Conservation (phyloP, 2,888 invertebrate genomes). For the Galeopsomyia nigrocyanea region DNA sequence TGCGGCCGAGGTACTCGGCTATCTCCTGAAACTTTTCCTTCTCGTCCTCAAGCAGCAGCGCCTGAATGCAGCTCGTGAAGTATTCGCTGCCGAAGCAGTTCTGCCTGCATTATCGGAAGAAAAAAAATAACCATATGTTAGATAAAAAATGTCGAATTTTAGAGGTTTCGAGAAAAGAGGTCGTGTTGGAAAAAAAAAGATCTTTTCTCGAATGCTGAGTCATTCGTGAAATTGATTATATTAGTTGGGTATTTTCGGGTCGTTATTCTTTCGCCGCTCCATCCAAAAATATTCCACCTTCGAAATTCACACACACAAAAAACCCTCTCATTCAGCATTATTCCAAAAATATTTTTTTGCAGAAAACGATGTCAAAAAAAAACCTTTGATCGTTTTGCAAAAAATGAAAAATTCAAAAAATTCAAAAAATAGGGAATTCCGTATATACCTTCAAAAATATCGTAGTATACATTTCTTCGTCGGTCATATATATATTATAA, state of each 20-base stretch:
- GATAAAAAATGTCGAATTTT: not conserved
- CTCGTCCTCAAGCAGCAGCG: constrained; percentile 83
- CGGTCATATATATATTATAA: not conserved
- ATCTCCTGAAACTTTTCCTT: constrained; percentile 83
- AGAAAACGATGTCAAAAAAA: constrained; percentile 5
- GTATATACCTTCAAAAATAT: constrained; percentile 48
- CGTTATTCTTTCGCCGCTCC: constrained; percentile 35
- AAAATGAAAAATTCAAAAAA: constrained; percentile 14
- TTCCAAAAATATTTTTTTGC: constrained; percentile 16
- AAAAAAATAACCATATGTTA: constrained; percentile 35
- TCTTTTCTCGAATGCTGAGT: not conserved
- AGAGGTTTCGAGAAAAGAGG: too few relatives aligned
- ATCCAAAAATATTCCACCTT: constrained; percentile 19
- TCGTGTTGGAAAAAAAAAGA: too few relatives aligned
- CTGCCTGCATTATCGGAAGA: constrained; percentile 71
- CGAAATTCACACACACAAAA: not conserved
- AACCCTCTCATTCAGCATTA: too few relatives aligned
- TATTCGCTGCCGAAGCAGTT: constrained; percentile 84
- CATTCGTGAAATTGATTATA: constrained; percentile 10
- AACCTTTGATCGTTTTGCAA: not conserved
- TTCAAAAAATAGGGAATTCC: constrained; percentile 46
- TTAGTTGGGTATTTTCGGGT: constrained; percentile 16
- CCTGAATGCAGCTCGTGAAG: constrained; percentile 86
- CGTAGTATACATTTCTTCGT: constrained; percentile 38
- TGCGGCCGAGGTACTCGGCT: constrained; percentile 83